A percentile compares a stretch with the other conserved stretches of the same genome.
Evolutionary conservation across 1,140 invertebrate genomes (phyloP).

Genomic region (Aphidius ervi): DNA sequence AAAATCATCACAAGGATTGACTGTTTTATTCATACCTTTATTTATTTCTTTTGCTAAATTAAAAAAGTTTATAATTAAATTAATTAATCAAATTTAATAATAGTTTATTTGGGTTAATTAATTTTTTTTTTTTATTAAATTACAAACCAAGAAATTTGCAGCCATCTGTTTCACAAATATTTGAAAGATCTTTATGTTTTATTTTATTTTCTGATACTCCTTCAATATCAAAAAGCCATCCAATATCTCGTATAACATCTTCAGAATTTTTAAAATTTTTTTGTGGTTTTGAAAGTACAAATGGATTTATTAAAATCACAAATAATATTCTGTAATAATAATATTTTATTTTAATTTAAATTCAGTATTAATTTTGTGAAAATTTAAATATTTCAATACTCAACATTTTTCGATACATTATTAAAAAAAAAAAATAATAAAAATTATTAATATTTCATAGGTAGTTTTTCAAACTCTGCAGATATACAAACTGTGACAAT

Average conservation of each 20-base stretch:
- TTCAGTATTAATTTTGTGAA: too few relatives aligned
- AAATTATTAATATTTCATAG: too few relatives aligned
- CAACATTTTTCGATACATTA: not conserved
- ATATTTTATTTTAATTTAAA: not conserved
- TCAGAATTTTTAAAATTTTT: not conserved
- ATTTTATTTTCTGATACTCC: not conserved
- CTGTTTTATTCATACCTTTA: conserved; percentile 21
- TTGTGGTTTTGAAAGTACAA: too few relatives aligned
- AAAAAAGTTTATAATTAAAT: conserved; percentile 25
- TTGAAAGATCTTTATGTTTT: not conserved
- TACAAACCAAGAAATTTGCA: conserved; percentile 5
- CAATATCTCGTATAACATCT: not conserved
- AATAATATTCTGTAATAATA: conserved; percentile 2
- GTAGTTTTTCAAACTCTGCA: too few relatives aligned
- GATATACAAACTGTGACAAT: too few relatives aligned
- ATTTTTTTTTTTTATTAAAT: not conserved
- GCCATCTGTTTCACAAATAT: conserved; percentile 7
- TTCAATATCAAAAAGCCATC: conserved; percentile 4
- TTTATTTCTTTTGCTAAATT: conserved; percentile 17
- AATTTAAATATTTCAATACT: not conserved
- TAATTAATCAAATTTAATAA: conserved; percentile 28
- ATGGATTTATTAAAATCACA: not conserved
- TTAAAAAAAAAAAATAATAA: not conserved
- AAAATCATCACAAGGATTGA: conserved; percentile 25
- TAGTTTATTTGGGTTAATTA: not conserved